These are phyloP conservation scores for Acanthosepion lycidas DNA, from an alignment of 2,888 invertebrate genomes.

Conservation along the genomic window DNA sequence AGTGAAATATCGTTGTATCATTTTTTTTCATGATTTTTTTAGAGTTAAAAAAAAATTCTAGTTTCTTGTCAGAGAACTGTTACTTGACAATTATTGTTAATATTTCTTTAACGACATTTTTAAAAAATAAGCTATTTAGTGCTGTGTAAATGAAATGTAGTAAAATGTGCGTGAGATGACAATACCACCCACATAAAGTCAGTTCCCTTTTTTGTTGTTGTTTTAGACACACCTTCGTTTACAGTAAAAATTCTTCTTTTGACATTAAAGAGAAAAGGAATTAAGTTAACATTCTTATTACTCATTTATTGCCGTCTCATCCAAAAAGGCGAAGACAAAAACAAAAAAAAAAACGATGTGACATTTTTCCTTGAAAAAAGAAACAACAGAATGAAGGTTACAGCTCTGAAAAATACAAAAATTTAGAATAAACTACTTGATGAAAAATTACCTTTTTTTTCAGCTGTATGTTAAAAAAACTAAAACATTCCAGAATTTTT, in stretches of 20 bases:
- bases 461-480: neutral
- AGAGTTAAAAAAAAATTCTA: no score
- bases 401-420: neutral
- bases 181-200: conserved; percentile 11
- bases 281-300: neutral
- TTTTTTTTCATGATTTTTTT: no score
- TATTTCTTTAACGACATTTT: no score
- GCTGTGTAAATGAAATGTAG: no score
- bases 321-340: neutral
- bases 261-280: neutral
- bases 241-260: neutral
- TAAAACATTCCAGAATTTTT: neutral
- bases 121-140: no score
- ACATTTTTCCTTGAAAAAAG: neutral
- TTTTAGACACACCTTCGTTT: neutral
- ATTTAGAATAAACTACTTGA: neutral
- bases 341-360: neutral
- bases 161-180: neutral
- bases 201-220: neutral
- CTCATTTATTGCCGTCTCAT: neutral
- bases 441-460: neutral
- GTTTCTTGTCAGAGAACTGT: no score
- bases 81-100: no score
- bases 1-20: no score
- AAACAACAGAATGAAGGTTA: neutral